phyloP scores from a whole-genome alignment of 2,888 invertebrate genomes.

The Scaptomyza caliginosa region DNA sequence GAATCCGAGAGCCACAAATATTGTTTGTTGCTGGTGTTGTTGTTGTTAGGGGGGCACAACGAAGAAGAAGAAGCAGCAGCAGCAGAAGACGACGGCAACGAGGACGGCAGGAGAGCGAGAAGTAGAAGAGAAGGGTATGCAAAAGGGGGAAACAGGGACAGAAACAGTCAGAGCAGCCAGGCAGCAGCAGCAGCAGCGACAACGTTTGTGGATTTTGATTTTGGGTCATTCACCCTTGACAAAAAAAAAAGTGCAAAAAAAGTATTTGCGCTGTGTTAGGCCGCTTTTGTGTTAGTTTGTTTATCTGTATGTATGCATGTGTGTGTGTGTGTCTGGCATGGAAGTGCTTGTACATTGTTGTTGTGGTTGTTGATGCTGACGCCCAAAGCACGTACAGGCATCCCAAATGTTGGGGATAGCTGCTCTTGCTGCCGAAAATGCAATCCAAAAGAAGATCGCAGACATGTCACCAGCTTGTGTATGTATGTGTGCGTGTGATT shows the following conservation, averaged over 20 bases:
- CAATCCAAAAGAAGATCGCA: slow-evolving; percentile 56
- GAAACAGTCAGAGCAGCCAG: slow-evolving; percentile 32
- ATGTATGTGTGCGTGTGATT: slow-evolving; percentile 14
- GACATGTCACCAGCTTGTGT: slow-evolving; percentile 35
- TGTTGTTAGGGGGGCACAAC: slow-evolving; percentile 6
- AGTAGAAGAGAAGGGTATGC: slow-evolving; percentile 29
- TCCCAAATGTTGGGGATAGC: slow-evolving; percentile 59
- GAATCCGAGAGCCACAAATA: slow-evolving; percentile 46
- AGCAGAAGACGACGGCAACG: slow-evolving; percentile 16
- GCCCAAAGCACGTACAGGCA: slow-evolving; percentile 72
- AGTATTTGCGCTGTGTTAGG: slow-evolving; percentile 76
- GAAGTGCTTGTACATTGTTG: slow-evolving; percentile 38
- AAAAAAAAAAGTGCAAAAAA: slow-evolving; percentile 74
- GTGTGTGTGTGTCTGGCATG: slow-evolving; percentile 27
- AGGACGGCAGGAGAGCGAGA: slow-evolving; percentile 27
- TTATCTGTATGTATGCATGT: slow-evolving; percentile 21
- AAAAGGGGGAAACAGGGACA: slow-evolving; percentile 17
- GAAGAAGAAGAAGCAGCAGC: slow-evolving; percentile 13
- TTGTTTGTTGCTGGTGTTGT: slow-evolving; percentile 23
- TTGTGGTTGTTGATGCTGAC: slow-evolving; percentile 49
- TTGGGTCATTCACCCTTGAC: slow-evolving; percentile 83
- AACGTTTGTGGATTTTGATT: slow-evolving; percentile 79
- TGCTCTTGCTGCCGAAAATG: slow-evolving; percentile 59
- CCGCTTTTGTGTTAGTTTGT: slow-evolving; percentile 64
- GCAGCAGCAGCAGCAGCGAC: slow-evolving; percentile 46